phyloP scores from a whole-genome alignment of 2,797 vertebrate genomes.

The Gymnoscopelus braueri region DNA sequence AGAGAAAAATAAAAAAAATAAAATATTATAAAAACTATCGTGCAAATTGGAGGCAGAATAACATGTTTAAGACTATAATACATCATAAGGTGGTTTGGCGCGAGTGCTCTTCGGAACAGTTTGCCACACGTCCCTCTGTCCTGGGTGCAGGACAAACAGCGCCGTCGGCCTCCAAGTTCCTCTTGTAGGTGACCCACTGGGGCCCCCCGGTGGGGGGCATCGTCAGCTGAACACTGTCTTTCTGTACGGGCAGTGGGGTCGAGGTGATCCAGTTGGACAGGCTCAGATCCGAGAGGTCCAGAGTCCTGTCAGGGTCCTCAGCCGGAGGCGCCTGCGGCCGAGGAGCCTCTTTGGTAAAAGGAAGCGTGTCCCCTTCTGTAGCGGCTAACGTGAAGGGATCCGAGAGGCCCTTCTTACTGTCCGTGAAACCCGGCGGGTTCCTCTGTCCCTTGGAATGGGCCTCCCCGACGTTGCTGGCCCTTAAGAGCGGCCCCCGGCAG shows the following conservation, averaged over 20 bases:
- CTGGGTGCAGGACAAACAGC: slow-evolving; percentile 28
- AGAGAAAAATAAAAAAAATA: slow-evolving; percentile 46
- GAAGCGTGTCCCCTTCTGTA: slow-evolving; percentile 60
- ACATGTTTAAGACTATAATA: slow-evolving; percentile 43
- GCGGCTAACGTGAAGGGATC: slow-evolving; percentile 40
- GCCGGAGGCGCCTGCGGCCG: slow-evolving; percentile 10
- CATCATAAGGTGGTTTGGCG: slow-evolving; percentile 82
- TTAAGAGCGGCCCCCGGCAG: slow-evolving; percentile 23
- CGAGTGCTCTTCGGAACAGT: slow-evolving; percentile 58
- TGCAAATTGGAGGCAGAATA: slow-evolving; percentile 88
- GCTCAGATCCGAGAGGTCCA: slow-evolving; percentile 64
- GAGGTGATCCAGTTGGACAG: slow-evolving; percentile 82
- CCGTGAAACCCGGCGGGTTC: slow-evolving; percentile 32
- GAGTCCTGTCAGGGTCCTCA: slow-evolving; percentile 52
- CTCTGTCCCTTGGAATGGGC: slow-evolving; percentile 5
- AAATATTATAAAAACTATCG: slow-evolving; percentile 74
- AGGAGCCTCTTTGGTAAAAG: slow-evolving; percentile 65
- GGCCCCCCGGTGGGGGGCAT: slow-evolving; percentile 69
- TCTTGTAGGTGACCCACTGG: slow-evolving; percentile 68
- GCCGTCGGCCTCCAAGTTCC: slow-evolving; percentile 60
- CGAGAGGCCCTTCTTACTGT: slow-evolving; percentile 40
- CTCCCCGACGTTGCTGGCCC: slow-evolving; percentile 19
- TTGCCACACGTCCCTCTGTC: slow-evolving; percentile 37
- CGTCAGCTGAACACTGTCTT: slow-evolving; percentile 72
- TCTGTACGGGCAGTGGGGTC: slow-evolving; percentile 77